Evolutionary conservation across 2,888 invertebrate species (phyloP).

Genomic region (Unio delphinus): DNA sequence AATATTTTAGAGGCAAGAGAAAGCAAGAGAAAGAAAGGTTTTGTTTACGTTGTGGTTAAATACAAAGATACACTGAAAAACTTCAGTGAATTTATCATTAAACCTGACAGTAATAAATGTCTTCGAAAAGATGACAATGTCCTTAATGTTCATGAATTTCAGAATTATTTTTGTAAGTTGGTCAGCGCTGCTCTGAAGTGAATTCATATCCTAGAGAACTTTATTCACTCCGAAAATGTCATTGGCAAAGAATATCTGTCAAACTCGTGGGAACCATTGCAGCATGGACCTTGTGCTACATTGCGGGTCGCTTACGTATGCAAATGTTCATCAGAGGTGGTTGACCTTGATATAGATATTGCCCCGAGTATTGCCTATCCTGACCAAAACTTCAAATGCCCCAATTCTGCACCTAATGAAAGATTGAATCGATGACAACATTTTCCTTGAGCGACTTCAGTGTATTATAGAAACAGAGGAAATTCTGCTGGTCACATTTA

Average conservation of each 20-base stretch:
- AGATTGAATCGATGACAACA: neutral
- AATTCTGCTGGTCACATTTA: conserved; percentile 16
- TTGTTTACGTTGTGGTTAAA: conserved; percentile 21
- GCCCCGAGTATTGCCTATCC: conserved; percentile 19
- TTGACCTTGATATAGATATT: conserved; percentile 18
- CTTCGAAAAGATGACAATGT: conserved; percentile 11
- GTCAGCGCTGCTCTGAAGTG: conserved; percentile 8
- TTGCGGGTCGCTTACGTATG: conserved; percentile 8
- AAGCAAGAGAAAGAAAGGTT: conserved; percentile 14
- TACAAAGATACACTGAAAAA: conserved; percentile 1
- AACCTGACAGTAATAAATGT: conserved; percentile 7
- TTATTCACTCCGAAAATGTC: conserved; percentile 5
- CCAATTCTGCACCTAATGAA: conserved; percentile 8
- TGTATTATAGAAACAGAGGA: conserved; percentile 4
- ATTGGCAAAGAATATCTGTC: neutral
- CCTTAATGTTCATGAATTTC: conserved; percentile 11
- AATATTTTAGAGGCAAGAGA: conserved; percentile 8
- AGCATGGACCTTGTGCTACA: conserved; percentile 19
- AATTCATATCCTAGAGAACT: conserved; percentile 12
- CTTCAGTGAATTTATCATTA: conserved; percentile 17
- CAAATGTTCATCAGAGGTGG: conserved; percentile 1
- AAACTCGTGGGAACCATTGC: conserved; percentile 5
- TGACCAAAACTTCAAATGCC: neutral
- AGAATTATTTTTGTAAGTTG: conserved; percentile 15
- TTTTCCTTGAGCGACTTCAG: conserved; percentile 2